Percentiles rank a stretch among this genome's conserved stretches.
Evolutionary conservation across 2,888 invertebrate genomes (phyloP).

Genomic region (Alviniconcha strummeri): DNA sequence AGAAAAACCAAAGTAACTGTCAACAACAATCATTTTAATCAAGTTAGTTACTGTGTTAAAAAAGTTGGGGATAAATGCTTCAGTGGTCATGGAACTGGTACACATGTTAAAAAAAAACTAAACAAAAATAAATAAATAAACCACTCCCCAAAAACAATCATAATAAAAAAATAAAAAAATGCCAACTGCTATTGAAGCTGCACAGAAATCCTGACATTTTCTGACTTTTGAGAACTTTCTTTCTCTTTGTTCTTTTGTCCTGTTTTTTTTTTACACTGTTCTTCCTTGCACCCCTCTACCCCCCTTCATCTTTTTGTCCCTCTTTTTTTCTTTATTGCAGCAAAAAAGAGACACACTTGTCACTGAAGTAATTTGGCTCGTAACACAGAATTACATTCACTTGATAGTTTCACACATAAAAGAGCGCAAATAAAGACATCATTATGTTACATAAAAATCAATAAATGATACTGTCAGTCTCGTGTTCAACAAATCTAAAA

Average conservation of each 20-base stretch:
- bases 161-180: background rate
- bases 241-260: background rate
- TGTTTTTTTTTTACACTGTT: background rate
- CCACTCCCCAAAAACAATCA: background rate
- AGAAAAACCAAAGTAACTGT: no score
- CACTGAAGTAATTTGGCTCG: background rate
- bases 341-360: background rate
- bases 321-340: background rate
- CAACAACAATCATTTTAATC: background rate
- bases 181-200: background rate
- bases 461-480: conserved; percentile 11
- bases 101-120: background rate
- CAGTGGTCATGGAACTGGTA: background rate
- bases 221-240: background rate
- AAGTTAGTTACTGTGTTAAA: background rate
- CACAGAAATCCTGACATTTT: background rate
- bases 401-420: background rate
- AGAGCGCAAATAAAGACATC: background rate
- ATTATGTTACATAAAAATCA: conserved; percentile 5
- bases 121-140: background rate
- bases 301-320: background rate
- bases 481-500: background rate
- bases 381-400: no score
- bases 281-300: background rate
- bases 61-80: background rate